A percentile compares a stretch with the other conserved stretches of the same genome.
phyloP scores from a whole-genome alignment of 2,797 vertebrate species.

The Melanotaenia maccullochi region DNA sequence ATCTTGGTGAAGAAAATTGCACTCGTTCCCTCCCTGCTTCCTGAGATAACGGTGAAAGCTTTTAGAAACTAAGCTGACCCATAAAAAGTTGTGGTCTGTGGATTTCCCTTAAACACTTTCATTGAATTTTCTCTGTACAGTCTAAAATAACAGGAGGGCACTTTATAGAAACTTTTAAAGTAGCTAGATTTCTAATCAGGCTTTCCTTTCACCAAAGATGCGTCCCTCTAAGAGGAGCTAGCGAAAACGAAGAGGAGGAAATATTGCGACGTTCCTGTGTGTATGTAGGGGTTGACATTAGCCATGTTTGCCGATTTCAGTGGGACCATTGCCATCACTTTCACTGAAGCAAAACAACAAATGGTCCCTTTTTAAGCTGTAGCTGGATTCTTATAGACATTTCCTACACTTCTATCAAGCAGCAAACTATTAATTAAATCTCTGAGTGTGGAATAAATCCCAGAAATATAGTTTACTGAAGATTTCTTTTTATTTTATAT shows the following conservation, averaged over 20 bases:
- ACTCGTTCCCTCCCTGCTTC: slow-evolving; percentile 5
- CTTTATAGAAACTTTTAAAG: background rate
- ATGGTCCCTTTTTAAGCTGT: slow-evolving; percentile 42
- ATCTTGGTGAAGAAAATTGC: slow-evolving; percentile 8
- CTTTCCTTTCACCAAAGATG: slow-evolving; percentile 1
- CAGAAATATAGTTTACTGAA: slow-evolving; percentile 35
- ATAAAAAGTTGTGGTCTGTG: background rate
- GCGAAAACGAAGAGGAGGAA: slow-evolving; percentile 10
- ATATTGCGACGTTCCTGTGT: background rate
- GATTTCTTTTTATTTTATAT: slow-evolving; percentile 5
- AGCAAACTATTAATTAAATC: slow-evolving; percentile 26
- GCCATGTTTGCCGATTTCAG: slow-evolving; percentile 24
- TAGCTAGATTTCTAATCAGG: background rate
- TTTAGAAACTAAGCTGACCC: background rate
- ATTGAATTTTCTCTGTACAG: background rate
- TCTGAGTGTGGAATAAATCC: slow-evolving; percentile 33
- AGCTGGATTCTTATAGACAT: slow-evolving; percentile 27
- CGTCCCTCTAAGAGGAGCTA: background rate
- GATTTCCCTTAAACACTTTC: background rate
- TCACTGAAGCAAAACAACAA: slow-evolving; percentile 15
- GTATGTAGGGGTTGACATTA: slow-evolving; percentile 20
- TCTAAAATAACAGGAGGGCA: background rate
- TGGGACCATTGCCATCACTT: slow-evolving; percentile 9
- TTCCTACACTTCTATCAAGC: slow-evolving; percentile 30
- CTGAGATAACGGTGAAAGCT: background rate